phyloP scores from a whole-genome alignment of 2,113 vertebrate species.

The Pampusana beccarii region DNA sequence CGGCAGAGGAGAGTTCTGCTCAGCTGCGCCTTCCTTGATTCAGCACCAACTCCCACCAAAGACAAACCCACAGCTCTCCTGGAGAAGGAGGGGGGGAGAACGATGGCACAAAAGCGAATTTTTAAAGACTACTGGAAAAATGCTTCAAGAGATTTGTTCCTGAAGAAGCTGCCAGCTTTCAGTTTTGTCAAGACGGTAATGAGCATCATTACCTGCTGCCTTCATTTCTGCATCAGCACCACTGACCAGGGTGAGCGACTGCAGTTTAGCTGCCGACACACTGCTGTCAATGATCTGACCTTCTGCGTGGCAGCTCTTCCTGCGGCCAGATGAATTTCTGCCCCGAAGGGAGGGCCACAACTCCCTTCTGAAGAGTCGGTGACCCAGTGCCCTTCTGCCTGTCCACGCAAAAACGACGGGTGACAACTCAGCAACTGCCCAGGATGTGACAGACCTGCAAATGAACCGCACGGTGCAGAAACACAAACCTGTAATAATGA shows the following conservation, averaged over 20 bases:
- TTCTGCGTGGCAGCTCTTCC: neutral
- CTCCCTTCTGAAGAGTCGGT: neutral
- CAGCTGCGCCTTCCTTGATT: neutral
- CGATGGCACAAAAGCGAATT: neutral
- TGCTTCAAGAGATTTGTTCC: neutral
- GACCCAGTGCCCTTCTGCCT: neutral
- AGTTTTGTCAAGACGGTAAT: neutral
- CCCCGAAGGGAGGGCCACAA: neutral
- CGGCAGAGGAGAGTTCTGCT: neutral
- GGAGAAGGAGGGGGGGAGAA: neutral
- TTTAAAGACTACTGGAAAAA: neutral
- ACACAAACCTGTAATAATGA: neutral
- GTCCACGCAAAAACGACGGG: neutral
- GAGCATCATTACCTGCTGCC: neutral
- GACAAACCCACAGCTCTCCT: neutral
- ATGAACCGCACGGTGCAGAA: neutral
- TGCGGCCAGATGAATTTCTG: neutral
- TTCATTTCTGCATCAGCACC: accelerated
- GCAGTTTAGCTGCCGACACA: neutral
- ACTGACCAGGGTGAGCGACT: neutral
- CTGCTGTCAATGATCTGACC: neutral
- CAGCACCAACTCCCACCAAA: neutral
- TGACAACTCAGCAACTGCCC: neutral
- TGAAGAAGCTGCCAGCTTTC: neutral
- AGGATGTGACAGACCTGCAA: neutral